Conservation (phyloP, 2,113 vertebrate genomes). For the Pelusios castaneus region DNA sequence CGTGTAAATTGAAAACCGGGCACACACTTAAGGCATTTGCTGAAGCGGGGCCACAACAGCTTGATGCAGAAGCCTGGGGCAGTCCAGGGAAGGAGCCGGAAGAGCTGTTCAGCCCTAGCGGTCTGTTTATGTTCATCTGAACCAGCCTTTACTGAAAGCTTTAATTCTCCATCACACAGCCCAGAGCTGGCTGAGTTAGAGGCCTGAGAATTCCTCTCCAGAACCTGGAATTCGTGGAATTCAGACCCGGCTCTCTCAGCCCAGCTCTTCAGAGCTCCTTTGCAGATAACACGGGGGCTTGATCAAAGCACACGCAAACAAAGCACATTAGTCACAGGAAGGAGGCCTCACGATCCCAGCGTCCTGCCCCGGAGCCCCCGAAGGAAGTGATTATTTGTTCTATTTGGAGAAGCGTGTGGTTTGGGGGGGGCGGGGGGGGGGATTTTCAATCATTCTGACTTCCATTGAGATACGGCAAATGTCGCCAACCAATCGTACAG, state of each 20-base stretch:
- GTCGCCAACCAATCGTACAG: background rate
- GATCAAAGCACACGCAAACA: background rate
- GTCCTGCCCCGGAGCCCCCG: background rate
- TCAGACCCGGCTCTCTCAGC: no score
- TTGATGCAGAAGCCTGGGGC: background rate
- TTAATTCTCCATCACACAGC: background rate
- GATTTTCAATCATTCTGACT: background rate
- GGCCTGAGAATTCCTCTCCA: background rate
- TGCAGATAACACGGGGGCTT: background rate
- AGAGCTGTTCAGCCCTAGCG: no score
- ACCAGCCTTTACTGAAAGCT: background rate
- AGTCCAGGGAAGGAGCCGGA: background rate
- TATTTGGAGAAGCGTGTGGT: background rate
- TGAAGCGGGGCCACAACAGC: background rate
- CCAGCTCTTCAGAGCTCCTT: background rate
- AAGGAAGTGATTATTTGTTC: background rate
- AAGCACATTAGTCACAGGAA: background rate
- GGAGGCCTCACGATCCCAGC: background rate
- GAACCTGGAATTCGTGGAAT: background rate
- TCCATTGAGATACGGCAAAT: background rate
- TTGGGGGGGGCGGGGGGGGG: no score
- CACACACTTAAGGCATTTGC: background rate
- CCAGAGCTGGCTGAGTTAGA: background rate
- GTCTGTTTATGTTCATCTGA: background rate
- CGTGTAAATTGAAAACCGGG: background rate